Conservation (phyloP, 2,113 vertebrate species). For the Notarius lentiginosus region DNA sequence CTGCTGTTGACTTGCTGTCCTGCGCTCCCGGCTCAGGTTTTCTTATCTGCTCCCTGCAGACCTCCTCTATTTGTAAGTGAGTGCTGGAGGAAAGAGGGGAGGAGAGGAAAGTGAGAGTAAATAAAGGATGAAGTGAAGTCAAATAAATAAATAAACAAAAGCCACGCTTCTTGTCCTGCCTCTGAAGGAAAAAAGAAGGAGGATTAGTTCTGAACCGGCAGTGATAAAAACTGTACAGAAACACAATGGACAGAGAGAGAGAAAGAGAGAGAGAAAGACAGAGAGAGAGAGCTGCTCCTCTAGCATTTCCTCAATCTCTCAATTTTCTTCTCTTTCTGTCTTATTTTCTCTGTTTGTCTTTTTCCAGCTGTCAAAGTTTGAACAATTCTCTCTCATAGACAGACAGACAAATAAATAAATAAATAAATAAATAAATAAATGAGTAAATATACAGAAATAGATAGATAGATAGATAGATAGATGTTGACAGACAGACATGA, state of each 20-base stretch:
- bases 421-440: not conserved
- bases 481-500: no score
- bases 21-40: slow-evolving; percentile 68
- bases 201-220: slow-evolving; percentile 78
- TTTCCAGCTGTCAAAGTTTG: slow-evolving; percentile 26
- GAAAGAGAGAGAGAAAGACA: not conserved
- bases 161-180: slow-evolving; percentile 72
- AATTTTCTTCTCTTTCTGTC: not conserved
- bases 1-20: slow-evolving; percentile 68
- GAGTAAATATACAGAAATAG: not conserved
- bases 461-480: not conserved
- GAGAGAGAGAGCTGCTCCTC: not conserved
- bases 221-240: slow-evolving; percentile 72
- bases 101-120: slow-evolving; percentile 38
- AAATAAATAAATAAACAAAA: slow-evolving; percentile 58
- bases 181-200: slow-evolving; percentile 69
- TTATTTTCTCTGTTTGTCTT: not conserved
- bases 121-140: slow-evolving; percentile 33
- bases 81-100: slow-evolving; percentile 49
- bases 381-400: not conserved
- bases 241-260: slow-evolving; percentile 59
- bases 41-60: slow-evolving; percentile 74
- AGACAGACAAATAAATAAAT: not conserved
- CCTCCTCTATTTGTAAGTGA: slow-evolving; percentile 75
- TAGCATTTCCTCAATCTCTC: not conserved